Conservation (phyloP, 2,888 invertebrate species). For the Argyresthia goedartella region DNA sequence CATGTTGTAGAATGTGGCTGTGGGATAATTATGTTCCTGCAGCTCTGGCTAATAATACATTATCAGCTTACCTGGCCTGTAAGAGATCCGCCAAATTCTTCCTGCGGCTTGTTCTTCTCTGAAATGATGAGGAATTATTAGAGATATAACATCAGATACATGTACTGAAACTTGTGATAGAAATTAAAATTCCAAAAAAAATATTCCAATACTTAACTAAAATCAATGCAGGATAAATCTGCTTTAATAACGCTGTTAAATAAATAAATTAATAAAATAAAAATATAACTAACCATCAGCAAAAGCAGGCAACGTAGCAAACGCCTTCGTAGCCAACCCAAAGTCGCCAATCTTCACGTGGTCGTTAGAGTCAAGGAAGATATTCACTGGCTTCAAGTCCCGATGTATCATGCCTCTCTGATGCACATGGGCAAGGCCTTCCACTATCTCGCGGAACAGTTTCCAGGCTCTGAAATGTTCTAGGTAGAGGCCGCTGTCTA, state of each 20-base stretch:
- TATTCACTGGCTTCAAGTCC: conserved; percentile 89
- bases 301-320: conserved; percentile 45
- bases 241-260: too few relatives aligned
- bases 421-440: conserved; percentile 90
- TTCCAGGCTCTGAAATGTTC: conserved; percentile 90
- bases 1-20: too few relatives aligned
- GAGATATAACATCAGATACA: too few relatives aligned
- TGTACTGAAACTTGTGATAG: too few relatives aligned
- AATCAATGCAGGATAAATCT: too few relatives aligned
- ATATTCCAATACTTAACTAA: too few relatives aligned
- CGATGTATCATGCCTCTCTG: conserved; percentile 91
- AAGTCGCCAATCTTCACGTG: conserved; percentile 99
- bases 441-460: conserved; percentile 94
- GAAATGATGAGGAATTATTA: conserved; percentile 3
- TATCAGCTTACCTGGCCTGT: conserved; percentile 36
- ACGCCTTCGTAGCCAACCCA: conserved; percentile 89
- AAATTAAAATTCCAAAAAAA: too few relatives aligned
- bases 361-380: conserved; percentile 94
- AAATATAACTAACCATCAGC: conserved; percentile 52
- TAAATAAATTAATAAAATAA: too few relatives aligned
- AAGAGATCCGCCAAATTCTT: conserved; percentile 51
- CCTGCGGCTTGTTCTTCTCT: conserved; percentile 40
- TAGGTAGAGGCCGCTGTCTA: conserved; percentile 83
- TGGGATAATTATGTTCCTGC: too few relatives aligned
- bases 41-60: too few relatives aligned